Conservation (phyloP, 1,140 invertebrate genomes). For the Drosophila lowei region DNA sequence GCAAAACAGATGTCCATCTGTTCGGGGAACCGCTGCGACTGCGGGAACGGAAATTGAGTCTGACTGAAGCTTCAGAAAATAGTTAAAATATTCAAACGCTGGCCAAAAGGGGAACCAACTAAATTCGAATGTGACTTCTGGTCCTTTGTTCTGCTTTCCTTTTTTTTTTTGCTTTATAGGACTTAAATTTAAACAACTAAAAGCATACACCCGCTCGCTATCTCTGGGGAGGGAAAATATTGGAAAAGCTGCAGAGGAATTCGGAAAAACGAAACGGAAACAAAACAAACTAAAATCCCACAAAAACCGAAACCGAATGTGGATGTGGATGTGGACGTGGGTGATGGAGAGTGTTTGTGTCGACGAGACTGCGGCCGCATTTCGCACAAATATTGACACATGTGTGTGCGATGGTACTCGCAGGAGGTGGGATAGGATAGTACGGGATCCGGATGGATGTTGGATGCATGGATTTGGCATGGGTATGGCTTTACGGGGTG, state of each 20-base stretch:
- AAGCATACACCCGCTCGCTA: slow-evolving; percentile 16
- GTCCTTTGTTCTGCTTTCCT: slow-evolving; percentile 8
- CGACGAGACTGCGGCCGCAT: slow-evolving; percentile 72
- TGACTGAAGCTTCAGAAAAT: slow-evolving; percentile 22
- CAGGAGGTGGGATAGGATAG: neutral
- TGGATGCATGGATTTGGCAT: too few species aligned
- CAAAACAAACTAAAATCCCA: slow-evolving; percentile 53
- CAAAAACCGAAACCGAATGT: slow-evolving; percentile 47
- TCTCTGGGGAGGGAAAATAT: neutral
- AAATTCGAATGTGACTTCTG: slow-evolving; percentile 34
- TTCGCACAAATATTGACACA: slow-evolving; percentile 80
- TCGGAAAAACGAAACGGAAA: slow-evolving; percentile 33
- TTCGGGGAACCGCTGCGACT: slow-evolving; percentile 15
- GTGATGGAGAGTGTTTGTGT: slow-evolving; percentile 75
- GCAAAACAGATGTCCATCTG: slow-evolving; percentile 73
- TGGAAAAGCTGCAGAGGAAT: neutral
- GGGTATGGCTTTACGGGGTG: too few species aligned
- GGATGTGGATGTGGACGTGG: slow-evolving; percentile 10
- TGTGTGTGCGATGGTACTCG: slow-evolving; percentile 28
- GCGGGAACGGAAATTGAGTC: slow-evolving; percentile 72
- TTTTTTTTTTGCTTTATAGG: slow-evolving; percentile 15
- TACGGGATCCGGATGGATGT: neutral
- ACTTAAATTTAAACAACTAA: slow-evolving; percentile 80
- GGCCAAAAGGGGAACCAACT: slow-evolving; percentile 19
- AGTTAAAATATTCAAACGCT: slow-evolving; percentile 34